Conservation (phyloP, 1,140 invertebrate species). For the Rhopalosiphum maidis region DNA sequence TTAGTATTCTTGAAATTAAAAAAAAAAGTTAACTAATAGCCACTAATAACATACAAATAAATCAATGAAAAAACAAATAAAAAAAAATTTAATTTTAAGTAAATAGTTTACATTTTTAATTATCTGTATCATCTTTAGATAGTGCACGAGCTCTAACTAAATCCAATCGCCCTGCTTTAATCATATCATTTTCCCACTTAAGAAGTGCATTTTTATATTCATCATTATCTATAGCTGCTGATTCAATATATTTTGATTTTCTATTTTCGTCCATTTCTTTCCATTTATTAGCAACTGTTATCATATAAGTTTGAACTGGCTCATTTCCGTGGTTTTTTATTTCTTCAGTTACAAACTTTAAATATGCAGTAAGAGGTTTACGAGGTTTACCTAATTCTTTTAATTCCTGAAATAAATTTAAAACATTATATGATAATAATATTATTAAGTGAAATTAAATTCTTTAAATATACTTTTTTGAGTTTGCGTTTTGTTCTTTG, state of each 20-base stretch:
- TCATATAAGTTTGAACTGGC: constrained; percentile 16
- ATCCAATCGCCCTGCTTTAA: constrained; percentile 31
- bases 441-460: background rate
- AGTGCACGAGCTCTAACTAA: constrained; percentile 19
- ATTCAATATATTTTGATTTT: constrained; percentile 31
- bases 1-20: constrained; percentile 9
- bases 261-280: background rate
- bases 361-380: constrained; percentile 46
- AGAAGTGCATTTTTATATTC: constrained; percentile 30
- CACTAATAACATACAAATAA: constrained; percentile 8
- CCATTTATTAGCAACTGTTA: constrained; percentile 44
- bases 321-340: constrained; percentile 38
- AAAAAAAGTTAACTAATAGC: constrained; percentile 5
- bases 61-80: background rate
- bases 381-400: constrained; percentile 50
- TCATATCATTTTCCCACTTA: constrained; percentile 47
- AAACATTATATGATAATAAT: background rate
- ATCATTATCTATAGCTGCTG: background rate
- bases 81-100: background rate
- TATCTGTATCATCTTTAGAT: background rate
- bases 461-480: constrained; percentile 30
- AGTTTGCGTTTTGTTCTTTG: constrained; percentile 44
- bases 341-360: constrained; percentile 31
- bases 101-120: background rate
- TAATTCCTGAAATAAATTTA: constrained; percentile 37